Evolutionary conservation across 2,888 invertebrate species (phyloP), one percentile per base, ranked within the genome.

Genomic region (Cryptosula pallasiana): DNA sequence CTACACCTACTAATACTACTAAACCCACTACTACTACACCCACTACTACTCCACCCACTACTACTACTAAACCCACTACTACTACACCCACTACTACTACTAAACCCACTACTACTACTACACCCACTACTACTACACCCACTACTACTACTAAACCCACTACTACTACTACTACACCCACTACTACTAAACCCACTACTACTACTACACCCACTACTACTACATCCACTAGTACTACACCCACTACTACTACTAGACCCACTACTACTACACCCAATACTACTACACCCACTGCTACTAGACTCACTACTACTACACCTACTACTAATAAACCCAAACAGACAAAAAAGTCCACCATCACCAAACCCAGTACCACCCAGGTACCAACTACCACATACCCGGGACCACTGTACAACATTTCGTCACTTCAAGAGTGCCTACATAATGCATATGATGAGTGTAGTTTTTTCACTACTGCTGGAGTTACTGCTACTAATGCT

Each of bases 191-290:
- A 13, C 5, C 45, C 20, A 45, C 29, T 54, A 36, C 32, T 72
- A 72, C 32, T 72, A 72, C 32, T 72, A 72, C 27, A 72, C 27
- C 27, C 72, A 72, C 27, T 72, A 72, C 27, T 72, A 36, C 27
- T 72, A 72, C 20, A 54, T 72, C 27, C 72, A 72, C 27, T 72
- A 72, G 16, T 72, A 72, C 27, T 72, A 72, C 27, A 72, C 72
- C 27, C 72, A 72, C 45, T 13, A 5, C 45, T 45, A 45, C 45
- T 45, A 45, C 45, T 45, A 45, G 9, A 45, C 45, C 45, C 20
- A 45, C 45, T 45, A 45, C 45, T 45, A 45, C 45, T 13, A 5
- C 45, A 13, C 5, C 45, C 20, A 45, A 20, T 45, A 45, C 45
- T 13, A 45, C 45, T 45, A 45, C 45, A 13, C 5, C 45, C 5